Evolutionary conservation across 1,140 invertebrate genomes (phyloP).

Genomic region (Bombyx mori): ASM3026992v2 NC_085127.1:5845001-5845500

Average conservation of each 20-base stretch:
- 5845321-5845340: no score
- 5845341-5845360: constrained; percentile 2
- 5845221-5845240: constrained; percentile 12
- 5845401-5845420: constrained; percentile 37
- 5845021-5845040: constrained; percentile 34
- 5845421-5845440: constrained; percentile 48
- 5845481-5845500: constrained; percentile 53
- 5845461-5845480: constrained; percentile 51
- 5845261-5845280: no score
- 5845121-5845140: background rate
- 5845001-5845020: constrained; percentile 56
- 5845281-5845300: background rate
- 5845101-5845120: constrained; percentile 45
- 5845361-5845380: constrained; percentile 13
- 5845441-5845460: constrained; percentile 48
- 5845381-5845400: constrained; percentile 15
- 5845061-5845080: constrained; percentile 29
- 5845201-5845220: constrained; percentile 29
- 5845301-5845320: constrained; percentile 1
- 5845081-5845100: constrained; percentile 45
- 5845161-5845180: background rate
- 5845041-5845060: constrained; percentile 8
- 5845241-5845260: constrained; percentile 14
- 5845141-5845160: constrained; percentile 1
- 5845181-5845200: constrained; percentile 24